phyloP scores from a whole-genome alignment of 2,797 vertebrate species.

The Gobio occitaniae region DNA sequence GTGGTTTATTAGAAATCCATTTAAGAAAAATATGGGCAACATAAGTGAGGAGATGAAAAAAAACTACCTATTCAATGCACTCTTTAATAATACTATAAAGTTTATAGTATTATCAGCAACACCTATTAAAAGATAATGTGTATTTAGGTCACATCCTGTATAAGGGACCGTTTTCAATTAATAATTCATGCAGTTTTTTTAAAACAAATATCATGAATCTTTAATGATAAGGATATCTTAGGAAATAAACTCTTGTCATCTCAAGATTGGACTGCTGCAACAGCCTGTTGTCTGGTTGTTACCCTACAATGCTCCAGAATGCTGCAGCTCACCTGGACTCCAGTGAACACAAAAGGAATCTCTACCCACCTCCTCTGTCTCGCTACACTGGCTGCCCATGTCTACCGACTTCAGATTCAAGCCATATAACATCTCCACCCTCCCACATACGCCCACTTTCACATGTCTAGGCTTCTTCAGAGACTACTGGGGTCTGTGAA shows the following conservation, averaged over 20 bases:
- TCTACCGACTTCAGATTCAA: constrained; percentile 14
- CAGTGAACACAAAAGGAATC: constrained; percentile 2
- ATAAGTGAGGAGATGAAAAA: not conserved
- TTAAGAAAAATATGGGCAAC: too few species aligned
- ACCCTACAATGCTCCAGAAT: not conserved
- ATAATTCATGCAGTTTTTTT: not conserved
- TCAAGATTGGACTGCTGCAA: not conserved
- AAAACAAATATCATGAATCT: not conserved
- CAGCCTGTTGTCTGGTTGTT: not conserved
- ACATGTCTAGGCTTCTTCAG: not conserved
- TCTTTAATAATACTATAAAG: not conserved
- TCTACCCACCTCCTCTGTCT: not conserved
- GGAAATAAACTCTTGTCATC: not conserved
- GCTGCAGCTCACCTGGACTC: not conserved
- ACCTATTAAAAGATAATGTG: too few species aligned
- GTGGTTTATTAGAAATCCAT: too few species aligned
- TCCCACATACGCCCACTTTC: not conserved
- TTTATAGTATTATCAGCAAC: not conserved
- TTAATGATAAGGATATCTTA: not conserved
- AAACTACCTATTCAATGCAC: not conserved
- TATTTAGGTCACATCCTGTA: too few species aligned
- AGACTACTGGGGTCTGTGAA: not conserved
- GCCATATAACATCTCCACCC: constrained; percentile 3
- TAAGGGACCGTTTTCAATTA: too few species aligned
- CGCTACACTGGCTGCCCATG: not conserved